phyloP scores from a whole-genome alignment of 92 coral and sea anemone genomes.

The Heliopora coerulea region DNA sequence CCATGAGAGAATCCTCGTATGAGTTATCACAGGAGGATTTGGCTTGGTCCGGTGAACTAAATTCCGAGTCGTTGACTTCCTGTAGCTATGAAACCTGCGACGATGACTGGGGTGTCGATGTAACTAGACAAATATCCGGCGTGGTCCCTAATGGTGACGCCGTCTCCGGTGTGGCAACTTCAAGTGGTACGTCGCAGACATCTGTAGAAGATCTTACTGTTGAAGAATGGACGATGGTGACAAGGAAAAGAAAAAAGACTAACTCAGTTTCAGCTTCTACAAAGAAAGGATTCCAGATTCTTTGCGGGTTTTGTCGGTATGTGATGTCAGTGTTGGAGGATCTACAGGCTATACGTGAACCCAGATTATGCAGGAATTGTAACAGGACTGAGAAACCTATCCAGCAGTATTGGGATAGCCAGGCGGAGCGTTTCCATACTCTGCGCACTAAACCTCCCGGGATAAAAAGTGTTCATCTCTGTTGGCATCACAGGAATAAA shows the following conservation, averaged over 20 bases:
- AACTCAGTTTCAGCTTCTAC: neutral
- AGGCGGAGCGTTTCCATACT: neutral
- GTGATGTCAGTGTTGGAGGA: neutral
- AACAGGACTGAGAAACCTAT: neutral
- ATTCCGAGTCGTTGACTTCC: neutral
- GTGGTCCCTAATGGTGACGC: neutral
- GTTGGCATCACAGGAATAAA: neutral
- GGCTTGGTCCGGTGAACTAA: neutral
- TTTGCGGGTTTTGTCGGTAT: neutral
- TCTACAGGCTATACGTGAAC: neutral
- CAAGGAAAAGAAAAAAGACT: neutral
- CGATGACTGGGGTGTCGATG: neutral
- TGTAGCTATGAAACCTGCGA: neutral
- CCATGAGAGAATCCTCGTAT: neutral
- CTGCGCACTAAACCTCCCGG: constrained; percentile 6
- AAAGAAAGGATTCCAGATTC: neutral
- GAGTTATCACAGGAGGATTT: neutral
- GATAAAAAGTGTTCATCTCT: neutral
- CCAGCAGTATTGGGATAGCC: neutral
- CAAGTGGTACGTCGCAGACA: neutral
- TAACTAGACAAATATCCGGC: neutral
- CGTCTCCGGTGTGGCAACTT: neutral
- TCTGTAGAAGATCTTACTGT: neutral
- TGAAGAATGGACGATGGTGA: neutral
- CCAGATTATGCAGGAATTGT: neutral